Percentiles rank a stretch among this genome's conserved stretches.
phyloP scores from a whole-genome alignment of 2,888 invertebrate species.

The Parasteatoda lunata region DNA sequence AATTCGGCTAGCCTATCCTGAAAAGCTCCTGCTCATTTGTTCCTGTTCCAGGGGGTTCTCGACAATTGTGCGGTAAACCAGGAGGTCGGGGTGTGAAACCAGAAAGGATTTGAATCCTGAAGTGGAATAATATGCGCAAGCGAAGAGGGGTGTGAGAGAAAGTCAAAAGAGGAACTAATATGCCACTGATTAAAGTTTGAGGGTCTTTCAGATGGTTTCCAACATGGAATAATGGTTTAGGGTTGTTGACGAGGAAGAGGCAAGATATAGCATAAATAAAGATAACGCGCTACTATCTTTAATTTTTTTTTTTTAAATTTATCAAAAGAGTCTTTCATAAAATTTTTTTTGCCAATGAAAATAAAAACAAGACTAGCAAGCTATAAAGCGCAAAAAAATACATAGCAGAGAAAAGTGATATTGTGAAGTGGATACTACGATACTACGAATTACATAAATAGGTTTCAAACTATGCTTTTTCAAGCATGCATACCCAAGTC shows the following conservation, averaged over 20 bases:
- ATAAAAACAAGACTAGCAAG: too few species aligned
- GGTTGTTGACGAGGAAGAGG: neutral
- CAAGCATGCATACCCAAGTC: too few species aligned
- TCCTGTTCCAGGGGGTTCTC: slow-evolving; percentile 25
- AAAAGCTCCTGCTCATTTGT: slow-evolving; percentile 18
- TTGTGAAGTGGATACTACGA: too few species aligned
- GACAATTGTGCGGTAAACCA: slow-evolving; percentile 27
- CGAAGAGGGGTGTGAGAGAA: slow-evolving; percentile 5
- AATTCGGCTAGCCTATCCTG: neutral
- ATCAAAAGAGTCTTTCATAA: too few species aligned
- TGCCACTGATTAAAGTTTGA: slow-evolving; percentile 48
- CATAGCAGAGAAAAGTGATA: too few species aligned
- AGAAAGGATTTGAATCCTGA: slow-evolving; percentile 43
- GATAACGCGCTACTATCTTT: too few species aligned
- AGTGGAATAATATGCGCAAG: slow-evolving; percentile 23
- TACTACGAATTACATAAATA: too few species aligned
- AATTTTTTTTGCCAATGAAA: too few species aligned
- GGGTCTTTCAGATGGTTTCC: slow-evolving; percentile 4
- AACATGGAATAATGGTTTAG: neutral
- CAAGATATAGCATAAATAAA: too few species aligned
- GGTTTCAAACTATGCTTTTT: too few species aligned
- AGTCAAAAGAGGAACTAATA: slow-evolving; percentile 33
- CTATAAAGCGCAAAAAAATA: too few species aligned
- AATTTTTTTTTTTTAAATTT: too few species aligned
- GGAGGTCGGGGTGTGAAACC: slow-evolving; percentile 31